Evolutionary conservation across 1,140 invertebrate genomes (phyloP).

Genomic region (Drosophila sp.): DNA sequence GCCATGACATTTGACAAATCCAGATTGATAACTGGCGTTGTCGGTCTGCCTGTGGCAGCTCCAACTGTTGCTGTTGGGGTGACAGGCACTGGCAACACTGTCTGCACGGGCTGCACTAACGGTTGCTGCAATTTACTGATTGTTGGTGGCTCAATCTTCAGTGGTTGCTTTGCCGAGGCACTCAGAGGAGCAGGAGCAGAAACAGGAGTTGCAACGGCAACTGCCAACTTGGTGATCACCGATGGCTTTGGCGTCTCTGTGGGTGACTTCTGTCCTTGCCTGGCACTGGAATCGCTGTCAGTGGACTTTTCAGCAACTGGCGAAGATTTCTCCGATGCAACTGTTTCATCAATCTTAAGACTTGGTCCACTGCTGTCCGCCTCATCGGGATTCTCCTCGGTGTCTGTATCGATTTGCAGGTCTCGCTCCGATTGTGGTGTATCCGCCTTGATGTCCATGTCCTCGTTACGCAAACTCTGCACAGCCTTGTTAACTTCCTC

Average conservation of each 20-base stretch:
- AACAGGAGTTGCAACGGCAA: constrained; percentile 15
- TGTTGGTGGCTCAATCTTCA: constrained; percentile 77
- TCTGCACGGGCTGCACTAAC: constrained; percentile 75
- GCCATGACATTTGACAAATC: constrained; percentile 69
- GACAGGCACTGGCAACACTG: constrained; percentile 58
- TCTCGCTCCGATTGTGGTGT: constrained; percentile 93
- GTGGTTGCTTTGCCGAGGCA: constrained; percentile 51
- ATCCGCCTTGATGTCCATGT: constrained; percentile 91
- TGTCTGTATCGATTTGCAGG: constrained; percentile 94
- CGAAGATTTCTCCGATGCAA: constrained; percentile 16
- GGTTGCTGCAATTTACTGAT: constrained; percentile 75
- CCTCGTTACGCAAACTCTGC: constrained; percentile 89
- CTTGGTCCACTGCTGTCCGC: constrained; percentile 80
- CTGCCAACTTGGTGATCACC: constrained; percentile 74
- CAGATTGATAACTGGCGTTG: constrained; percentile 66
- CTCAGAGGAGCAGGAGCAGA: constrained; percentile 6
- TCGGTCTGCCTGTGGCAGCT: constrained; percentile 12
- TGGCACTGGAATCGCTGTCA: background rate
- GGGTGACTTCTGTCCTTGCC: background rate
- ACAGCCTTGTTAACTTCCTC: constrained; percentile 92
- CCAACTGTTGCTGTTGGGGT: constrained; percentile 34
- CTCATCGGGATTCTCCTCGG: constrained; percentile 89
- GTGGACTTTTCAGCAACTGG: constrained; percentile 5
- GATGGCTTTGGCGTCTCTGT: constrained; percentile 44
- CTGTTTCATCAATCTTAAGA: constrained; percentile 78